Percentiles rank a stretch among this genome's conserved stretches.
phyloP scores from a whole-genome alignment of 1,140 invertebrate genomes.

The Drosophila sp. region DNA sequence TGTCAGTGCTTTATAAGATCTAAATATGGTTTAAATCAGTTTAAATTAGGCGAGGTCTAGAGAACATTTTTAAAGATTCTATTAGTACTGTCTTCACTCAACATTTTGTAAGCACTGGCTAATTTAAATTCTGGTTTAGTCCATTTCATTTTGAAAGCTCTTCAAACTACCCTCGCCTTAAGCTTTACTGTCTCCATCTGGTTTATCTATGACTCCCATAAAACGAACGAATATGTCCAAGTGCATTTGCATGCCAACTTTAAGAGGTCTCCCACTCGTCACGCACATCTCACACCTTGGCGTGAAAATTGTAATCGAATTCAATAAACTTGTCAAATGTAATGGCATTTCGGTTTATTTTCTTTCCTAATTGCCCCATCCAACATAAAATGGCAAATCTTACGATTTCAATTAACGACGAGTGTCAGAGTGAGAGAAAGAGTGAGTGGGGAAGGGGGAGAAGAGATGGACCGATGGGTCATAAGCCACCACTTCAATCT shows the following conservation, averaged over 20 bases:
- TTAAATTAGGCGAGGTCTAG: too few relatives aligned
- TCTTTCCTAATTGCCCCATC: slow-evolving; percentile 53
- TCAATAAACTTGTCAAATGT: slow-evolving; percentile 72
- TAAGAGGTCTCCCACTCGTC: slow-evolving; percentile 20
- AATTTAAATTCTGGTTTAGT: too few relatives aligned
- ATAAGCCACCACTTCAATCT: slow-evolving; percentile 40
- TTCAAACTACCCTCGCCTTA: slow-evolving; percentile 28
- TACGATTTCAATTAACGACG: slow-evolving; percentile 72
- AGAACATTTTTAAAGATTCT: too few relatives aligned
- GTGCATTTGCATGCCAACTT: slow-evolving; percentile 55
- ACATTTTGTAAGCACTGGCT: too few relatives aligned
- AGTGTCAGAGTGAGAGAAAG: not conserved
- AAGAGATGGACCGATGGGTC: slow-evolving; percentile 19
- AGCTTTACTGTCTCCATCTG: slow-evolving; percentile 18
- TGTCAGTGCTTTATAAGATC: too few relatives aligned
- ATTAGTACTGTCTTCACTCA: too few relatives aligned
- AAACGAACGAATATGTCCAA: slow-evolving; percentile 64
- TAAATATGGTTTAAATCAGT: too few relatives aligned
- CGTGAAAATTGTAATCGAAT: slow-evolving; percentile 80
- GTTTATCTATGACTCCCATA: slow-evolving; percentile 60
- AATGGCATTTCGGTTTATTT: slow-evolving; percentile 42
- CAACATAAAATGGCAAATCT: slow-evolving; percentile 66
- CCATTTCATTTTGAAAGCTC: not conserved
- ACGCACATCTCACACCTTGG: slow-evolving; percentile 56
- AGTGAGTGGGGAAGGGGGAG: slow-evolving; percentile 9